These are phyloP conservation scores for Pheucticus melanocephalus DNA, from an alignment of 2,113 vertebrate species.

Conservation along the genomic window DNA sequence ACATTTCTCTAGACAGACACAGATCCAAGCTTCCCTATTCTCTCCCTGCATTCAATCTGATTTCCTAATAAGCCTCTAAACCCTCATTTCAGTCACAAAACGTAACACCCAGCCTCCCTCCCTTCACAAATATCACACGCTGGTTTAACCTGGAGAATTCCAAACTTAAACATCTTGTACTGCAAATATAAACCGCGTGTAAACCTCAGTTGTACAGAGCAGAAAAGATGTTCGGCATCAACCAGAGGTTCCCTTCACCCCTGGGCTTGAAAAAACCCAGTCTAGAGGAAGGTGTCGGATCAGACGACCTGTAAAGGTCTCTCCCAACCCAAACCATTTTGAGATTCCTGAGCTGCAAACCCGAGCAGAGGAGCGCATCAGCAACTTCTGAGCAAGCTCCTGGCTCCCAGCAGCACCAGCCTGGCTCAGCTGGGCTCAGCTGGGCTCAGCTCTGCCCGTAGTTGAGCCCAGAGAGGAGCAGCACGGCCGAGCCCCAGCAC, in stretches of 20 bases:
- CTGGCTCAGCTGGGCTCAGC: not conserved
- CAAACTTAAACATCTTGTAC: fast-evolving
- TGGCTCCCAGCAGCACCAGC: no score
- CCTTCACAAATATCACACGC: fast-evolving
- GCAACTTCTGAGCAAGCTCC: not conserved
- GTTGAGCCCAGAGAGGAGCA: not conserved
- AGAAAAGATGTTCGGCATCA: not conserved
- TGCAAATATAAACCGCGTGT: fast-evolving
- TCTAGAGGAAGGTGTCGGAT: not conserved
- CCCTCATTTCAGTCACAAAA: not conserved
- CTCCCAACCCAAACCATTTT: not conserved
- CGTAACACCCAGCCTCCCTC: not conserved
- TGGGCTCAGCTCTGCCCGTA: not conserved
- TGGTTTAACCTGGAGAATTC: not conserved
- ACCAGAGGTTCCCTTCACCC: not conserved
- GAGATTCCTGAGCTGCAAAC: not conserved
- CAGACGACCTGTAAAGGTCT: not conserved
- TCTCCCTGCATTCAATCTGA: not conserved
- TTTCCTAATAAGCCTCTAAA: not conserved
- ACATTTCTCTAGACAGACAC: not conserved
- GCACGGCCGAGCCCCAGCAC: not conserved
- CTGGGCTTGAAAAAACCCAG: not conserved
- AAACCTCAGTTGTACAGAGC: not conserved
- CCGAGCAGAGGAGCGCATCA: not conserved
- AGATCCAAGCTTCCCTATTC: not conserved